Percentiles rank a stretch among this genome's conserved stretches.
These are phyloP conservation scores for Lepidiolamprologus cunningtoni DNA, from an alignment of 2,113 vertebrate species.

Conservation along the genomic window DNA sequence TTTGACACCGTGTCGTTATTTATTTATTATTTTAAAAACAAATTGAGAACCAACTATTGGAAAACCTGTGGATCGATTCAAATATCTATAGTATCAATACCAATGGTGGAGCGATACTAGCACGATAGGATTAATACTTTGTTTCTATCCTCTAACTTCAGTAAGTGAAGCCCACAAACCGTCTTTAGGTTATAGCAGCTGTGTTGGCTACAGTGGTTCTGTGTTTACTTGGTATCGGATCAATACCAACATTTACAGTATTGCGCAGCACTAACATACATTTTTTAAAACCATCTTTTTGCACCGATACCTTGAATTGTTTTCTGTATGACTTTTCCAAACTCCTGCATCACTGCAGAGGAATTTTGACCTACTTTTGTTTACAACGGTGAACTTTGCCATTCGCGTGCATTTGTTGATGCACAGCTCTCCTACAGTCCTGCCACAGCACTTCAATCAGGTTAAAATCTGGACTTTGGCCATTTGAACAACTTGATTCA, in stretches of 20 bases:
- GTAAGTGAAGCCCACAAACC: not conserved
- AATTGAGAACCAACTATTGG: not conserved
- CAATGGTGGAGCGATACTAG: rapidly evolving
- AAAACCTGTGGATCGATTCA: not conserved
- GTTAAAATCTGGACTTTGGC: not conserved
- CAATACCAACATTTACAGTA: not conserved
- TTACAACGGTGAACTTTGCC: not conserved
- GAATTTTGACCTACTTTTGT: not conserved
- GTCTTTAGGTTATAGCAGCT: not conserved
- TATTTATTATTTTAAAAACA: not conserved
- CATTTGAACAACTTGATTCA: not conserved
- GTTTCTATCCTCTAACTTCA: not conserved
- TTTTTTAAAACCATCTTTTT: not conserved
- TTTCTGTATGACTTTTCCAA: not conserved
- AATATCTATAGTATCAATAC: not conserved
- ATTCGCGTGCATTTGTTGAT: not conserved
- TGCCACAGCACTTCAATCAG: not conserved
- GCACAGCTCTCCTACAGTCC: not conserved
- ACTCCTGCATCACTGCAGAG: not conserved
- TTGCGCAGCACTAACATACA: not conserved
- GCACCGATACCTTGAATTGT: not conserved
- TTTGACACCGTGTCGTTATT: not conserved
- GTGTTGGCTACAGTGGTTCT: not conserved
- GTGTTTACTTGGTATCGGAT: not conserved
- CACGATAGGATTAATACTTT: not conserved